Evolutionary conservation across 2,888 invertebrate genomes (phyloP), one percentile per base, ranked within the genome.

Genomic region (Melanargia galathea): DNA sequence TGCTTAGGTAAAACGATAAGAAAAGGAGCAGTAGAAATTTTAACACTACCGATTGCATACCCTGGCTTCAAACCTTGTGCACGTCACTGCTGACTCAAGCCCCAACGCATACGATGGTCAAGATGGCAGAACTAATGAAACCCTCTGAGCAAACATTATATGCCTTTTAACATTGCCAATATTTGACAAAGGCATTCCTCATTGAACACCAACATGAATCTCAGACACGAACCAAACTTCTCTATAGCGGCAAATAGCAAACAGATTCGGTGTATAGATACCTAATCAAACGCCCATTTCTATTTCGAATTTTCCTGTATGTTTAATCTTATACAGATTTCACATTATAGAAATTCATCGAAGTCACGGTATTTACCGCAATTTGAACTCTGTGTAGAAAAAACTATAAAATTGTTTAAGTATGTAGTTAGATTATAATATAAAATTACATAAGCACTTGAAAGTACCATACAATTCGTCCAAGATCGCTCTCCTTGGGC

Each of bases 121-220:
- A 38, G 2, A 38, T 13, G n/a, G n/a, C 38, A 6, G n/a, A 38
- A 43, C 43, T 13, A 18, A 20, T 11, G 2, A 10, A 45, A 22
- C 45, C 45, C 45, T 13, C 45, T 46, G 6, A 46, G 10, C 45
- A 46, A 20, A 46, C 22, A 22, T 46, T 20, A 13, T 13, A 20
- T 7, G 18, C 11, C 11, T 30, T 30, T 49, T 49, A 16, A 49
- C 26, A 49, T 16, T 49, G 13, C 26, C n/a, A 49, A 49, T 49
- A 26, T 49, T 26, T 26, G 16, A 16, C 16, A 49, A 49, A 49
- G 24, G 49, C 45, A 46, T 46, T 8, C 43, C 43, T 43, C 43
- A 2, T 18, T 43, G 18, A 8, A 43, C 7, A 43, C 8, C 2
- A 18, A 43, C 2, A 40, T 16, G 40, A 7, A 40, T 6, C 8